Evolutionary conservation across 2,797 vertebrate species (phyloP), one percentile per base, ranked within the genome.

Genomic region (Micrastur ruficollis): DNA sequence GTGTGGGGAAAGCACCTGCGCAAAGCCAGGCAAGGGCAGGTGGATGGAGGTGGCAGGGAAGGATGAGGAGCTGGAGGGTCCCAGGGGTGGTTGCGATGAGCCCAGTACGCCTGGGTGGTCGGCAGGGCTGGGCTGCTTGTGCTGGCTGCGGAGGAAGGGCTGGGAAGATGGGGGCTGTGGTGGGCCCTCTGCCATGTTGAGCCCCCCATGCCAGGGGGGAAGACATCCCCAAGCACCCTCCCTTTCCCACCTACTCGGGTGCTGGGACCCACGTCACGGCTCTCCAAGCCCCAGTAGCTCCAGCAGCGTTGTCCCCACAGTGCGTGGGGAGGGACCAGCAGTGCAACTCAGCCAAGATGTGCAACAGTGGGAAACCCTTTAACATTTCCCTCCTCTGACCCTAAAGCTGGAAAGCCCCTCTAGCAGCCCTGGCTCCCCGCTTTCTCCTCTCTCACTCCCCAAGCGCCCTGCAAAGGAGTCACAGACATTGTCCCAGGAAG

Each of bases 281-380:
- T 83, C 55, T 11, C 55, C 52, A 10, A 46, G 53, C 55, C 66
- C 31, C 36, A 17, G 26, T 2, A 4, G 67, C 82, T 72, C 59
- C 6, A 0, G 78, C 86, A 74, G 85, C 13, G 0, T 55, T 3
- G 62, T 42, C 81, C 85, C 90, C 44, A 1, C 0, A 6, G 23
- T 20, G 63, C 1, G 0, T 2, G 1, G 61, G 49, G 78, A 94
- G 85, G 81, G 55, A 93, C 36, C 85, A 53, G 75, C 2, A 0
- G 21, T 6, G 61, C 92, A 95, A 94, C 81, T 92, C 89, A 88
- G 87, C 9, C 94, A 95, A 95, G 95, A 92, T 89, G 92, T 85
- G 75, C 16, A 7, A 12, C 71, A 80, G 81, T 6, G 1, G 89
- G 90, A 74, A 93, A 42, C 6, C 16, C 56, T 91, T 73, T n/a